phyloP scores from a whole-genome alignment of 1,140 invertebrate genomes.

The Melitaea cinxia region DNA sequence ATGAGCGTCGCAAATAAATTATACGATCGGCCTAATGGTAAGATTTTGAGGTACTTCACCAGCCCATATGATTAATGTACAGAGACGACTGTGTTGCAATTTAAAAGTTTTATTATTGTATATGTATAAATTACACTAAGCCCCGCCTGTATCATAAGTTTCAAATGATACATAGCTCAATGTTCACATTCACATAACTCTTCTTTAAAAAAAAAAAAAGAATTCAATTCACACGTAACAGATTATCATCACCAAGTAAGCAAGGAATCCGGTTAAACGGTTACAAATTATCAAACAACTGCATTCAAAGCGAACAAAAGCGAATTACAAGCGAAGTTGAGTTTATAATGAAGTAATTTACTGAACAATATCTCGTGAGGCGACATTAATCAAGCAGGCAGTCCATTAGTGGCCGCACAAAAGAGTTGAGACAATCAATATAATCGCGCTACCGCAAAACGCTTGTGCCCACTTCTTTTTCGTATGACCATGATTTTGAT shows the following conservation, averaged over 20 bases:
- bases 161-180: too few relatives aligned
- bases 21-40: too few relatives aligned
- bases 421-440: constrained; percentile 60
- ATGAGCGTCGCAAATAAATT: too few relatives aligned
- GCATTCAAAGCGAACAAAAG: constrained; percentile 6
- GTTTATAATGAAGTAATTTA: constrained; percentile 49
- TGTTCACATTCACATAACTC: too few relatives aligned
- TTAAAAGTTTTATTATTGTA: too few relatives aligned
- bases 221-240: too few relatives aligned
- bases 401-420: constrained; percentile 57
- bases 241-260: not conserved
- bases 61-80: too few relatives aligned
- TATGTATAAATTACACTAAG: too few relatives aligned
- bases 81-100: too few relatives aligned
- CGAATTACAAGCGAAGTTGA: constrained; percentile 23
- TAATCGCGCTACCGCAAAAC: constrained; percentile 44
- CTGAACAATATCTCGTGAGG: constrained; percentile 40
- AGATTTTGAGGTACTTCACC: too few relatives aligned
- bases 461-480: constrained; percentile 32
- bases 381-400: constrained; percentile 51
- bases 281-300: constrained; percentile 6
- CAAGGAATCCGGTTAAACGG: not conserved
- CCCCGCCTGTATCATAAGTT: too few relatives aligned
- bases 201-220: too few relatives aligned
- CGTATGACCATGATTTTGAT: constrained; percentile 26